Base-by-base conservation (phyloP, 1,140 invertebrate species). In the Armadillidium nasatum region DNA sequence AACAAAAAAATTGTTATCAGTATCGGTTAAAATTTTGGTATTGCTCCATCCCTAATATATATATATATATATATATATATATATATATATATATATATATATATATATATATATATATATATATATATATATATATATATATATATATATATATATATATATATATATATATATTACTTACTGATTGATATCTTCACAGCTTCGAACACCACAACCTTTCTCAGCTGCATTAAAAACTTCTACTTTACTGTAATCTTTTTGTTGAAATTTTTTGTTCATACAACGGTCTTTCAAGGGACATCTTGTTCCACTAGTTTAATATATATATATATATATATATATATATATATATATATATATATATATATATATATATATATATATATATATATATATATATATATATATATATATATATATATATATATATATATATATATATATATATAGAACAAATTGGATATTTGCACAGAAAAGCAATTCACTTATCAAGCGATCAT, bases 221-320 rank as follows among this genome's bases (percentile, higher is more conserved):
- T 93, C 93, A 72, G 93, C 91, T 9, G 96, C 96, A 83, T 92
- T 91, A 84, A 98, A 96, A 10, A 96, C 92, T 84, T 93, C 90
- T 69, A 94, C 90, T 67, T 90, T 89, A 4, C 91, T 90, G 88
- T 96, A 95, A 81, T 93, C 88, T 82, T 89, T 89, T 84, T 91
- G 92, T 85, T 97, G 94, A 85, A 99, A 98, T 77, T 93, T 88
- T 88, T 92, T 95, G 84, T 99, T 99, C 0, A 93, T 94, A 88
- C 97, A 99, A 77, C 91, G 88, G 22, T 94, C 91, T 2, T 90
- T 91, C 72, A 96, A 90, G 68, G 91, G 89, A 87, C 97, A 98
- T 83, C 93, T 88, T 0, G 91, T 89, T 23, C 95, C 95, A 89
- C 94, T 96, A 85, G 45, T 88, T 88, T 75, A 69, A 22, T 44